Evolutionary conservation across 2,797 vertebrate genomes (phyloP), one percentile per base, ranked within the genome.

Genomic region (Sebastes goodei): DNA sequence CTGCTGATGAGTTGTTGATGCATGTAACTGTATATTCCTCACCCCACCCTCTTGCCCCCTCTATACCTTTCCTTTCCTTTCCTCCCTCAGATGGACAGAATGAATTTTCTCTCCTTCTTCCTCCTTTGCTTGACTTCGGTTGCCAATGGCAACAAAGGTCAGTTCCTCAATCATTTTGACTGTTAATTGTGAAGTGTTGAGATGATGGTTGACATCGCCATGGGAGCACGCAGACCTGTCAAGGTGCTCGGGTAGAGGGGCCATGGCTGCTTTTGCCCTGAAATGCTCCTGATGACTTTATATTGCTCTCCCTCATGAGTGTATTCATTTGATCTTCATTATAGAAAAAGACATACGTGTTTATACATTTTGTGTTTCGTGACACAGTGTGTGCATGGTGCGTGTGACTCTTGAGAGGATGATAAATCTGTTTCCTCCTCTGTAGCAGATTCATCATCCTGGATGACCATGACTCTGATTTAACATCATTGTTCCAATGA

Each of bases 131-230:
- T 93, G 92, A 93, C 94, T 94, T 95, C 95, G 77, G 94, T 95
- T 96, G 96, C 94, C 92, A 87, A 53, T 95, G 92, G 96, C 95
- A 96, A 96, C 96, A 96, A 96, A 96, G 96, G 96, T 96, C 95
- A 96, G 96, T 96, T 91, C 80, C 87, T 94, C 90, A 71, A 71
- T 94, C 87, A 81, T 92, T 93, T 90, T 91, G 76, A 91, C 75
- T 88, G 89, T 92, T 91, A 84, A 91, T 89, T 91, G 88, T 93
- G 77, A 89, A 84, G 87, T 92, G 83, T 85, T 91, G 81, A 77
- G 72, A 78, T 78, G 65, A 86, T 79, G 83, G 30, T 83, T 81
- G 68, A 61, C 52, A 80, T 87, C 57, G 52, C 32, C 79, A 84
- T 67, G 77, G 82, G 74, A 82, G 80, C 71, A 64, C 17, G 17